Evolutionary conservation across 2,113 vertebrate species (phyloP).

Genomic region (Zosterops borbonicus): DNA sequence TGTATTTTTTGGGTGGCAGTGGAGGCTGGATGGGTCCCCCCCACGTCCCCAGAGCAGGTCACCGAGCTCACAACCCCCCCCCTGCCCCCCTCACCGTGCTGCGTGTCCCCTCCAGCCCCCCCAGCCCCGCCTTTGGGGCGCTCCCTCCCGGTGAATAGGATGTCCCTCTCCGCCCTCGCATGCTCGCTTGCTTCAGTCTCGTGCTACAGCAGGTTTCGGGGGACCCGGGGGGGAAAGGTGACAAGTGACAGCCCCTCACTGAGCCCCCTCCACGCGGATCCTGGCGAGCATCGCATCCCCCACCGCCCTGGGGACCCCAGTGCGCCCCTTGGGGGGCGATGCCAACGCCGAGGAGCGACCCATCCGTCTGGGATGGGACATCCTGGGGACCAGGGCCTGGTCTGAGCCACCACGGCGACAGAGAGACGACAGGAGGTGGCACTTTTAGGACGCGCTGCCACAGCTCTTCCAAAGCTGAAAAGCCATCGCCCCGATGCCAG

Average conservation of each 20-base stretch:
- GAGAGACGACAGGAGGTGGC: background rate
- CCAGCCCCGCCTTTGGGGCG: background rate
- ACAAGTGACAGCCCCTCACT: background rate
- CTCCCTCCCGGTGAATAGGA: background rate
- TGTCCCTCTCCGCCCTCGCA: constrained; percentile 38
- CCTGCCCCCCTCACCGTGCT: background rate
- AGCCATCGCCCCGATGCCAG: background rate
- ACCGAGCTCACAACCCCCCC: background rate
- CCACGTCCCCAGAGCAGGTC: background rate
- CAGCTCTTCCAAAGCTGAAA: background rate
- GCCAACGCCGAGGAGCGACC: background rate
- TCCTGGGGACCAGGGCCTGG: background rate
- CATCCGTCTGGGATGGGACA: background rate
- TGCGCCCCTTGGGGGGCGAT: background rate
- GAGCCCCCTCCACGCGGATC: background rate
- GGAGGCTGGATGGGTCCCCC: background rate
- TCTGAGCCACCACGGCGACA: background rate
- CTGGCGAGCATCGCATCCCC: background rate
- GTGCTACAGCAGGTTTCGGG: constrained; percentile 42
- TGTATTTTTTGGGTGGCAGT: background rate
- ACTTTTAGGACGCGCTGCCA: background rate
- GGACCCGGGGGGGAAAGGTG: background rate
- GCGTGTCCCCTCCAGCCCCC: background rate
- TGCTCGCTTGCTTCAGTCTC: constrained; percentile 70
- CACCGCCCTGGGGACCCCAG: fast-evolving